These are phyloP conservation scores for Caenorhabditis plicata DNA, from an alignment of 2,888 invertebrate genomes.

Conservation along the genomic window DNA sequence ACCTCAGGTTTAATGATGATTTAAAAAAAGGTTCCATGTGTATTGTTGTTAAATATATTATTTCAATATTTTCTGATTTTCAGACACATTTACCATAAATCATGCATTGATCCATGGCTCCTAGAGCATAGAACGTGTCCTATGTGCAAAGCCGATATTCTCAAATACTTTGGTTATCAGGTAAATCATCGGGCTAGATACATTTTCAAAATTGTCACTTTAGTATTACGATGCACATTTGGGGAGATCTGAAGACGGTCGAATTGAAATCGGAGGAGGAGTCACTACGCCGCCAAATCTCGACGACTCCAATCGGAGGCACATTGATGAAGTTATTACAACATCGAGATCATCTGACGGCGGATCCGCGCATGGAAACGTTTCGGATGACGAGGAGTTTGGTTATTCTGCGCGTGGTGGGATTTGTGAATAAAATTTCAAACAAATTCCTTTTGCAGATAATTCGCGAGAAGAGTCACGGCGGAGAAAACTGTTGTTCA, in stretches of 20 bases:
- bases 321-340: not conserved
- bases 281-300: slow-evolving; percentile 2
- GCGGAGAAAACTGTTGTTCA: slow-evolving; percentile 5
- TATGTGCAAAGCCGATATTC: slow-evolving; percentile 94
- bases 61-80: no score
- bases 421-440: no score
- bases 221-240: not conserved
- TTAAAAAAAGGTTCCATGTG: slow-evolving; percentile 1
- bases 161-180: slow-evolving; percentile 72
- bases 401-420: not conserved
- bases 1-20: no score
- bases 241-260: slow-evolving; percentile 1
- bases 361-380: no score
- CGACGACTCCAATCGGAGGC: not conserved
- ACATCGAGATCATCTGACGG: slow-evolving; percentile 17
- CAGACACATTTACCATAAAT: slow-evolving; percentile 92
- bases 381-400: not conserved
- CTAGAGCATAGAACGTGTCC: slow-evolving; percentile 91
- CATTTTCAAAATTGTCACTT: no score
- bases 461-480: slow-evolving; percentile 3
- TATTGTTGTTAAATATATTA: no score
- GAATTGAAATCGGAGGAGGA: slow-evolving; percentile 11
- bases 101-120: slow-evolving; percentile 93
- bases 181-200: no score
- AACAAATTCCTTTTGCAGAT: slow-evolving; percentile 1